A percentile compares a stretch with the other conserved stretches of the same genome.
Conservation (phyloP, 2,113 vertebrate species). For the Puma concolor region DNA sequence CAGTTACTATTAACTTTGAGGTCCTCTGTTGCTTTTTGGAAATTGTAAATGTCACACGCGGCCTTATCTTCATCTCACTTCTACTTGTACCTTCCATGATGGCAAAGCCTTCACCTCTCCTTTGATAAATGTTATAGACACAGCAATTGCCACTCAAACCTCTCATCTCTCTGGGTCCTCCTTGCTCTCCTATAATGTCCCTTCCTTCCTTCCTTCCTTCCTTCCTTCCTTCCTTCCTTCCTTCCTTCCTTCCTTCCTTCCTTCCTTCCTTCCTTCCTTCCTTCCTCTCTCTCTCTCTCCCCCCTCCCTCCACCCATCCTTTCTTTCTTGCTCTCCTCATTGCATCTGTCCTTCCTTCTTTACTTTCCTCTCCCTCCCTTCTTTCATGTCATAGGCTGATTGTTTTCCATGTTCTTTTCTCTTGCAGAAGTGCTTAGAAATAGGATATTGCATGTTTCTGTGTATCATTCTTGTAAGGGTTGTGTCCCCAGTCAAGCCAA, state of each 20-base stretch:
- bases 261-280: background rate
- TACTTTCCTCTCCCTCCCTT: background rate
- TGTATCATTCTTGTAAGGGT: background rate
- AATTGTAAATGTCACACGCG: background rate
- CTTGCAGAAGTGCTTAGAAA: background rate
- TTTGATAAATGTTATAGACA: background rate
- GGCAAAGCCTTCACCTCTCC: background rate
- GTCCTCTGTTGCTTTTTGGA: background rate
- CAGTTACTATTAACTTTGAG: background rate
- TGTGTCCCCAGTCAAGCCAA: background rate
- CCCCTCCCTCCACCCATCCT: background rate
- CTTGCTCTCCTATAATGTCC: background rate
- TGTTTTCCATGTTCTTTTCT: background rate
- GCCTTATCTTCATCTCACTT: background rate
- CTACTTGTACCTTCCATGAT: background rate
- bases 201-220: too few relatives aligned
- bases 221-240: background rate
- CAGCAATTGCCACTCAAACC: rapidly evolving
- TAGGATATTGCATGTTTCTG: background rate
- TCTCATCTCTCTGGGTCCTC: background rate
- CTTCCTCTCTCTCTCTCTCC: rapidly evolving
- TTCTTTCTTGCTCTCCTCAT: background rate
- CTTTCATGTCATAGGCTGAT: too few relatives aligned
- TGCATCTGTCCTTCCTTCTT: background rate
- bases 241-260: background rate